Evolutionary conservation across 2,113 vertebrate genomes (phyloP).

Genomic region (Sinocyclocheilus grahami): DNA sequence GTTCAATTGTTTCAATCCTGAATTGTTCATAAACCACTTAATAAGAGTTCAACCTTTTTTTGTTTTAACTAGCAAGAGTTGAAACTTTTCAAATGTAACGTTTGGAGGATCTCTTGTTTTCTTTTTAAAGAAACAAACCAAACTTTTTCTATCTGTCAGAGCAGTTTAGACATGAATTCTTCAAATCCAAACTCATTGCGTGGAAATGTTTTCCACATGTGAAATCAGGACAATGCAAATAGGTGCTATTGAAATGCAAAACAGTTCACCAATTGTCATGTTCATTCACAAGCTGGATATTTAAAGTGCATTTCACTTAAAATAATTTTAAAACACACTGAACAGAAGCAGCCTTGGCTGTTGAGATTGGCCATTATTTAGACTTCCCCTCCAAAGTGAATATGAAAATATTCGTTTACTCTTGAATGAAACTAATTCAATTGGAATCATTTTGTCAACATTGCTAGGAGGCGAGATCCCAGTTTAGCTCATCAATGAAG

Average conservation of each 20-base stretch:
- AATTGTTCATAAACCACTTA: background rate
- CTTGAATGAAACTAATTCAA: background rate
- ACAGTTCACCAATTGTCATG: background rate
- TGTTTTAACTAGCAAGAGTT: background rate
- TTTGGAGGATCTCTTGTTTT: background rate
- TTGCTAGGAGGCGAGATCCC: background rate
- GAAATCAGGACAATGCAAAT: conserved; percentile 19
- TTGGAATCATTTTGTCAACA: background rate
- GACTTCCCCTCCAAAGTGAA: background rate
- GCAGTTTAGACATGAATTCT: background rate
- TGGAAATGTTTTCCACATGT: background rate
- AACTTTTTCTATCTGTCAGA: background rate
- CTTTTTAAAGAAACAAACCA: background rate
- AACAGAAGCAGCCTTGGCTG: background rate
- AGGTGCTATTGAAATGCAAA: conserved; percentile 5
- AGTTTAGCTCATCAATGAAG: background rate
- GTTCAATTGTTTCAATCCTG: background rate
- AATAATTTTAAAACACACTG: background rate
- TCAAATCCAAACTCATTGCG: background rate
- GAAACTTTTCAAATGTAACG: background rate
- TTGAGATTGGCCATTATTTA: background rate
- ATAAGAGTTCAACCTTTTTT: background rate
- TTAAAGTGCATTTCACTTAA: too few species aligned
- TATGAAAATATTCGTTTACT: background rate
- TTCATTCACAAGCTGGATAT: background rate